phyloP scores from a whole-genome alignment of 2,888 invertebrate genomes.

The Toxonevra muliebris region DNA sequence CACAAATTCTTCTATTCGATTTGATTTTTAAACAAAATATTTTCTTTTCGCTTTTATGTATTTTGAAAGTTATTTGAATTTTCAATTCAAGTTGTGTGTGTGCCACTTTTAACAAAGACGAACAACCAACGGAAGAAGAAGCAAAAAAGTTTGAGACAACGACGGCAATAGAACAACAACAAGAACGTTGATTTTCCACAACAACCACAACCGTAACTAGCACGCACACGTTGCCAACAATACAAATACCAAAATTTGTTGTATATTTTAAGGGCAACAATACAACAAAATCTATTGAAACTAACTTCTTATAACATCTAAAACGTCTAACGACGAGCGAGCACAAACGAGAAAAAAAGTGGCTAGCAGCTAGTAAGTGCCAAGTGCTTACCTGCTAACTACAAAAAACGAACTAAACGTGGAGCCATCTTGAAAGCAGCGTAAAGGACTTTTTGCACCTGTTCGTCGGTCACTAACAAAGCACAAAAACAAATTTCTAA shows the following conservation, averaged over 20 bases:
- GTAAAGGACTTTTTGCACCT: slow-evolving; percentile 17
- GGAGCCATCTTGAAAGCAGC: not conserved
- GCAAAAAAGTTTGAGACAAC: too few relatives aligned
- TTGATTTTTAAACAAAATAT: too few relatives aligned
- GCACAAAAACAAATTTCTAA: too few relatives aligned
- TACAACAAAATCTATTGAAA: too few relatives aligned
- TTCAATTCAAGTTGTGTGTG: not conserved
- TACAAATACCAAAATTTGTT: slow-evolving; percentile 9
- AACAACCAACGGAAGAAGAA: too few relatives aligned
- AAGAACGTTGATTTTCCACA: slow-evolving; percentile 42
- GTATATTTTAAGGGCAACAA: slow-evolving; percentile 31
- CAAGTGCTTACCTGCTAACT: slow-evolving; percentile 4
- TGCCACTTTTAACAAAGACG: not conserved
- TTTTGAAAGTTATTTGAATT: not conserved
- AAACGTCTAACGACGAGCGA: not conserved
- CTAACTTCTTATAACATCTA: slow-evolving; percentile 12
- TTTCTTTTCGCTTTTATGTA: not conserved
- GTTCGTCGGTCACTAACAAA: not conserved
- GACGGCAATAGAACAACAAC: not conserved
- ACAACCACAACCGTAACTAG: slow-evolving; percentile 57
- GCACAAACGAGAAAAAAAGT: not conserved
- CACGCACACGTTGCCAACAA: slow-evolving; percentile 43
- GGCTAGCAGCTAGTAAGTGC: not conserved
- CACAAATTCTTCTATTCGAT: too few relatives aligned
- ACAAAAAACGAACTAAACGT: slow-evolving; percentile 18